These are phyloP conservation scores for Lepidotrigona ventralis DNA, from an alignment of 1,140 invertebrate genomes.

Conservation along the genomic window DNA sequence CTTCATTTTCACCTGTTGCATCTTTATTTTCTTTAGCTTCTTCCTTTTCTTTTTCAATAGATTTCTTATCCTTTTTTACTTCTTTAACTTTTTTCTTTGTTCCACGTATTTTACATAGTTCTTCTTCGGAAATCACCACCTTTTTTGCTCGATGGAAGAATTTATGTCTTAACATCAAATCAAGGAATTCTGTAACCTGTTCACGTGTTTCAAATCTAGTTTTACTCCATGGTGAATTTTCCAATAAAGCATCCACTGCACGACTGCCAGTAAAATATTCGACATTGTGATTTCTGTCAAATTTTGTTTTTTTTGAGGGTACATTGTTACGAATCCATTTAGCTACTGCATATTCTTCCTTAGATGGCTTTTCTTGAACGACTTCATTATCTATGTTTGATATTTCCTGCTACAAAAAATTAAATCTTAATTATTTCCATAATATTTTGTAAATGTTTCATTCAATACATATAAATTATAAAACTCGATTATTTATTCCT, in stretches of 20 bases:
- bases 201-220: constrained; percentile 91
- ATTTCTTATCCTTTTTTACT: constrained; percentile 81
- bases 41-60: constrained; percentile 74
- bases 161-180: constrained; percentile 94
- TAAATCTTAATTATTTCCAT: background rate
- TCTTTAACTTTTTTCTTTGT: constrained; percentile 87
- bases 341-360: constrained; percentile 95
- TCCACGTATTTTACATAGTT: constrained; percentile 79
- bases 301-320: constrained; percentile 96
- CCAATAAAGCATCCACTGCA: constrained; percentile 94
- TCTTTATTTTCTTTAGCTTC: constrained; percentile 81
- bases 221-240: constrained; percentile 93
- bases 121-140: constrained; percentile 80
- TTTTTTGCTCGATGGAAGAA: constrained; percentile 97
- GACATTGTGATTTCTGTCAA: constrained; percentile 94
- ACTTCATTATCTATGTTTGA: constrained; percentile 79
- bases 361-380: constrained; percentile 87
- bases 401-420: constrained; percentile 80
- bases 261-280: constrained; percentile 97
- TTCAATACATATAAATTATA: background rate
- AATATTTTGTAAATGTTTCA: background rate
- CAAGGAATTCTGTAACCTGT: constrained; percentile 90
- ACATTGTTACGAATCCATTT: constrained; percentile 97
- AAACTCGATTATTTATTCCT: background rate
- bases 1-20: constrained; percentile 70